Base-by-base conservation (phyloP, 37 sponge, comb jelly and placozoan species). In the Amphimedon queenslandica region DNA sequence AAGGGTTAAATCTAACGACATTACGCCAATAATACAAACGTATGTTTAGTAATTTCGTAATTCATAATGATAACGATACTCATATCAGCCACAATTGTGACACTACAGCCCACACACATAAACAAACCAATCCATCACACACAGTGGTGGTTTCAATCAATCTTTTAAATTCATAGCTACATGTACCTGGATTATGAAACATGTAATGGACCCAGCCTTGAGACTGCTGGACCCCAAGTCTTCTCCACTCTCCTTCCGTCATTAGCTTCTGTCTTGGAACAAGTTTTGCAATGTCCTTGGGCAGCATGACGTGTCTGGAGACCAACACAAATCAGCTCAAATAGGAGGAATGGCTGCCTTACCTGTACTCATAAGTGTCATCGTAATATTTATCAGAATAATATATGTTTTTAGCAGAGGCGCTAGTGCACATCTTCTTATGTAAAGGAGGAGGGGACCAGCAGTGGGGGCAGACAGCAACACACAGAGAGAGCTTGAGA, bases 161-260 rank as follows among this genome's bases (percentile, higher is more conserved):
- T 71, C 30, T 4, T 4, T n/a, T n/a, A 32, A 18, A 10, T 21
- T 56, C 75, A 74, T 27, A 10, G 40, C 32, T 16, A 27, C 37
- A 33, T 67, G 4, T 20, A 82, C 90, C 90, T 37, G 97, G 97
- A 0, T 33, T 70, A 72, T 96, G 97, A 36, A 84, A 2, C 97
- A 96, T 96, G 74, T 96, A 96, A 78, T 96, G 94, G 1, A 89
- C 42, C 97, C 97, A 96, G 16, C 97, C 97, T 32, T 87, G 87
- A 1, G 93, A 92, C 68, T 96, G 97, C 77, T 93, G 94, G 1
- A 96, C 94, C 4, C 97, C 97, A 3, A 96, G 66, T 16, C 77
- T 53, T 47, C 97, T 77, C 97, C 97, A 96, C 70, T 96, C 97
- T 0, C 35, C 41, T 57, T 96, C 97, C 1, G 84, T 31, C 97